A percentile compares a stretch with the other conserved stretches of the same genome.
phyloP scores from a whole-genome alignment of 2,888 invertebrate genomes.

The Geotrupes spiniger region DNA sequence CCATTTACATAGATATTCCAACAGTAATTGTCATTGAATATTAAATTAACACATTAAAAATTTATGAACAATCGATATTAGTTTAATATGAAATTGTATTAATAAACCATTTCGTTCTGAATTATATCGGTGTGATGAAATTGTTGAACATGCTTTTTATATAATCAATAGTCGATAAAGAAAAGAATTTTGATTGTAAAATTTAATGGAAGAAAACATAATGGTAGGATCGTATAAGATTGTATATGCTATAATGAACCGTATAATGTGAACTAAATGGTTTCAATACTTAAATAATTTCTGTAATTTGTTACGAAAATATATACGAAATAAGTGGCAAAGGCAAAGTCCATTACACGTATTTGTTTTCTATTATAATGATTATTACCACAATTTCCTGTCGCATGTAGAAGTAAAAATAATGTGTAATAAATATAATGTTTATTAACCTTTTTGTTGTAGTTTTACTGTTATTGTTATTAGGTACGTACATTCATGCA shows the following conservation, averaged over 20 bases:
- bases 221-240: no score
- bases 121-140: no score
- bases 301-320: no score
- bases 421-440: conserved; percentile 27
- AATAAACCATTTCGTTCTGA: no score
- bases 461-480: conserved; percentile 38
- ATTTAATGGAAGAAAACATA: no score
- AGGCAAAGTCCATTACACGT: conserved; percentile 19
- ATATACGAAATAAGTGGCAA: not conserved
- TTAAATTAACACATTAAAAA: conserved; percentile 14
- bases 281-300: no score
- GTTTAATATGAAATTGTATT: conserved; percentile 1
- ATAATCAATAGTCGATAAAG: no score
- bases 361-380: conserved; percentile 36
- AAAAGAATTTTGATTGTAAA: no score
- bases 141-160: no score
- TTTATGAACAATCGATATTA: conserved; percentile 10
- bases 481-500: conserved; percentile 25
- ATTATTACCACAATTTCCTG: conserved; percentile 38
- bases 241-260: no score
- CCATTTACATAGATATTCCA: conserved; percentile 3
- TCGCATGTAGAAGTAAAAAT: conserved; percentile 36
- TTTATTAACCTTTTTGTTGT: conserved; percentile 36
- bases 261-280: no score
- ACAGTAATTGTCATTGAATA: conserved; percentile 15